Percentiles rank a stretch among this genome's conserved stretches.
Conservation (phyloP, 2,113 vertebrate genomes). For the Oxygymnocypris stewartii region DNA sequence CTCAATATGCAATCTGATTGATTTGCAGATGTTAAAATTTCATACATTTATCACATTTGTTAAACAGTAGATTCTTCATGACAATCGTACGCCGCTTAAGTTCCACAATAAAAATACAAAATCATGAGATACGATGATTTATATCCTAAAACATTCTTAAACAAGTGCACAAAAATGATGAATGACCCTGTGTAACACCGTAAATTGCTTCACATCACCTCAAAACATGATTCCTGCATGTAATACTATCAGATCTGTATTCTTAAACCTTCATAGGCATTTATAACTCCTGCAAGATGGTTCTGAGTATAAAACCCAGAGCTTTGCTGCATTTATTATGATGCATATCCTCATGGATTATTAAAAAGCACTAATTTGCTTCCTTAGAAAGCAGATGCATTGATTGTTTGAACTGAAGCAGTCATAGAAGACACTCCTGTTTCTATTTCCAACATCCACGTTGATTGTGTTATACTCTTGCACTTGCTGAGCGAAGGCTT, state of each 20-base stretch:
- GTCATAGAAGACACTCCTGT: slow-evolving; percentile 50
- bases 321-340: slow-evolving; percentile 13
- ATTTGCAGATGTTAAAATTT: slow-evolving; percentile 16
- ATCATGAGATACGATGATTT: slow-evolving; percentile 11
- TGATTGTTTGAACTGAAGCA: slow-evolving; percentile 56
- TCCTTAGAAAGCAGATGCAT: slow-evolving; percentile 73
- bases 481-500: background rate
- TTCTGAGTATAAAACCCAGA: background rate
- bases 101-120: background rate
- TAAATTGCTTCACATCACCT: background rate
- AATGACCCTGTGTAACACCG: background rate
- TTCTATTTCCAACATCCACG: background rate
- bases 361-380: slow-evolving; percentile 57
- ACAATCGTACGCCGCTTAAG: background rate
- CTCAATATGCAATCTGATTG: background rate
- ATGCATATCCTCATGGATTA: slow-evolving; percentile 49
- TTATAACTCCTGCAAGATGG: background rate
- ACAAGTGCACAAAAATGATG: background rate
- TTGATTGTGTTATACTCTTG: background rate
- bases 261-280: slow-evolving; percentile 3
- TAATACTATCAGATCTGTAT: background rate
- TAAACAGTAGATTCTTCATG: background rate
- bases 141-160: slow-evolving; percentile 3
- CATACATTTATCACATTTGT: background rate
- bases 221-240: background rate